Conservation (phyloP, 2,888 invertebrate genomes). For the Tromatobia lineatoria region DNA sequence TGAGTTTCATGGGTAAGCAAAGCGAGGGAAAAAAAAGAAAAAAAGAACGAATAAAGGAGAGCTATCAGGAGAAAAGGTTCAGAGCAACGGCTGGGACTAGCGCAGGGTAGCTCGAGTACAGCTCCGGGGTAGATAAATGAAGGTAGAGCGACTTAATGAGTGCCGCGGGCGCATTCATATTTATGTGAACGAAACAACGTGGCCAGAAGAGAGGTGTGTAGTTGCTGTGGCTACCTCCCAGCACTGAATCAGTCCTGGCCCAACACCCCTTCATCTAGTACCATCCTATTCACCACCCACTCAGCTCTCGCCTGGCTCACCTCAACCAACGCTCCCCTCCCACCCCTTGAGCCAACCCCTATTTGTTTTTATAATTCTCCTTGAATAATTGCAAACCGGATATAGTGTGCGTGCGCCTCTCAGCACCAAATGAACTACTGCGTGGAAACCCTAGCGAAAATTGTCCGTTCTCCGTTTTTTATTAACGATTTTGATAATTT, state of each 20-base stretch:
- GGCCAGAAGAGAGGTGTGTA: slow-evolving; percentile 65
- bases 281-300: slow-evolving; percentile 58
- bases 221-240: slow-evolving; percentile 54
- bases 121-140: slow-evolving; percentile 78
- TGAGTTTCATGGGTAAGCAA: slow-evolving; percentile 22
- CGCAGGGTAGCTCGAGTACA: slow-evolving; percentile 43
- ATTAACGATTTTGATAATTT: neutral
- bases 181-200: slow-evolving; percentile 74
- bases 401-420: slow-evolving; percentile 30
- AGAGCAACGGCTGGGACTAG: slow-evolving; percentile 59
- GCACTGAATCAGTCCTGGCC: slow-evolving; percentile 68
- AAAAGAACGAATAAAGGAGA: slow-evolving; percentile 29
- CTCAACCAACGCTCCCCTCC: slow-evolving; percentile 58
- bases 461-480: neutral
- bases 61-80: slow-evolving; percentile 62
- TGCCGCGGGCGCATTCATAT: slow-evolving; percentile 82
- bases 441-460: slow-evolving; percentile 43
- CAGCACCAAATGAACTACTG: slow-evolving; percentile 34
- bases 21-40: slow-evolving; percentile 28
- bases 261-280: slow-evolving; percentile 64
- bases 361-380: slow-evolving; percentile 82
- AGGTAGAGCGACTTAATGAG: slow-evolving; percentile 82
- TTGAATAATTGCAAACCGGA: slow-evolving; percentile 78
- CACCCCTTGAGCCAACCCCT: slow-evolving; percentile 74
- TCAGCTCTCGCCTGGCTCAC: slow-evolving; percentile 48